phyloP scores from a whole-genome alignment of 2,888 invertebrate species.

The Stenotaenia linearis region DNA sequence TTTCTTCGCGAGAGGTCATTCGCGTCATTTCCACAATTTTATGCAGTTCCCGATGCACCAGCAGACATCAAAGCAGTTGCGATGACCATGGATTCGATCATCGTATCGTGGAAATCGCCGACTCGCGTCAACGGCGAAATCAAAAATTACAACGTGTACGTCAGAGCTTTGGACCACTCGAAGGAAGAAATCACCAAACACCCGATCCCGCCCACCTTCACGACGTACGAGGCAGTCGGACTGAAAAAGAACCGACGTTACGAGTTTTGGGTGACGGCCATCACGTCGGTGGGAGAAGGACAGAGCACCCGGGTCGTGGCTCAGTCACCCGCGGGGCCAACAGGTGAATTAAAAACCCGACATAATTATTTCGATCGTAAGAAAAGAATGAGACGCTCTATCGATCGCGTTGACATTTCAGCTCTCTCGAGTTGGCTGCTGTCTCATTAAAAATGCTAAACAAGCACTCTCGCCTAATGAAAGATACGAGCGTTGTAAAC shows the following conservation, averaged over 20 bases:
- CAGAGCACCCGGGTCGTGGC: constrained; percentile 61
- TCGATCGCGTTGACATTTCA: constrained; percentile 36
- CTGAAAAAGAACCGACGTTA: constrained; percentile 39
- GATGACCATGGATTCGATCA: constrained; percentile 70
- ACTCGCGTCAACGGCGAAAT: constrained; percentile 72
- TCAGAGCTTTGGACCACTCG: constrained; percentile 42
- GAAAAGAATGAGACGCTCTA: background rate
- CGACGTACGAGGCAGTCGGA: constrained; percentile 38
- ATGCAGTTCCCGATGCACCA: constrained; percentile 74
- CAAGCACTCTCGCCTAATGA: constrained; percentile 8
- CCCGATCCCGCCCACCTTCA: constrained; percentile 40
- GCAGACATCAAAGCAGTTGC: constrained; percentile 76
- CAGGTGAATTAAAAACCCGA: constrained; percentile 42
- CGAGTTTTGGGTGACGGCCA: constrained; percentile 46
- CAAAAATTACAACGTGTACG: constrained; percentile 73
- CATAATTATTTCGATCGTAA: too few species aligned
- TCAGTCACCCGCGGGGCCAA: constrained; percentile 43
- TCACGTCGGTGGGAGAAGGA: constrained; percentile 47
- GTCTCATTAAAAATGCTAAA: constrained; percentile 3
- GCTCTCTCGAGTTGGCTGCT: background rate
- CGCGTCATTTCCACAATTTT: background rate
- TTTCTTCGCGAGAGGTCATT: background rate
- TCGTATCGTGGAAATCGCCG: constrained; percentile 80
- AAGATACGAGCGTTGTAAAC: constrained; percentile 8
- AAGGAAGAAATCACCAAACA: constrained; percentile 35